Base-by-base conservation (phyloP, 2,797 vertebrate species). In the Aulostomus chinensis region DNA sequence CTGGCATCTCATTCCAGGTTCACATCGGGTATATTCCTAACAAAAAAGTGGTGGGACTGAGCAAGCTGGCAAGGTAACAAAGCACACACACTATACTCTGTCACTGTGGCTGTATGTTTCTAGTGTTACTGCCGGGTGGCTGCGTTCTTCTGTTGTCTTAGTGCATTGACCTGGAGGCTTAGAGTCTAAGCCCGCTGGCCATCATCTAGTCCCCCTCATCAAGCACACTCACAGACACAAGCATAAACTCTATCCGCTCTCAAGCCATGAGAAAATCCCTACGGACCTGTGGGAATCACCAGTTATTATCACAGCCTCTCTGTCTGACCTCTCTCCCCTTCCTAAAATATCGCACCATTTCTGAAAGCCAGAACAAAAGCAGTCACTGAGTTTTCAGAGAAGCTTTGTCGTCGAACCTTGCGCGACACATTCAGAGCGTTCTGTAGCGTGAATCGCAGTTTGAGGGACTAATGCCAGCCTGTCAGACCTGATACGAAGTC, bases 1-100 rank as follows among this genome's bases (percentile, higher is more conserved):
- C 5, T 58, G 26, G 26, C 11, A 0, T 30, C 35, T 67, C 20
- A 72, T 42, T 67, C 14, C 67, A 94, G 91, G 87, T 93, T 60
- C 89, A 92, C 46, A 90, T 93, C 20, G 93, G 88, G 28, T 92
- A 94, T 33, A 76, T 93, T 57, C 86, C 90, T 49, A 92, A 86
- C 71, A 93, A 92, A 76, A 94, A 92, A 84, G 91, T 90, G 58
- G 89, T 90, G 59, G 91, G 89, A 43, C 85, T 92, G 38, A 85
- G 83, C 76, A 93, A 94, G 60, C 72, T 92, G 80, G 92, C 93
- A 78, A 92, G 89, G 91, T 81, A 83, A 80, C 48, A 42, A 30
- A 69, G 14, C 15, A 35, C 34, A 30, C 48, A 25, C 39, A 24
- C 28, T 29, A 35, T 31, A 1, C 20, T 60, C 41, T 50, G 52